These are phyloP conservation scores for Scelioninae gen. 1 DNA, from an alignment of 2,888 invertebrate genomes.

Conservation along the genomic window DNA sequence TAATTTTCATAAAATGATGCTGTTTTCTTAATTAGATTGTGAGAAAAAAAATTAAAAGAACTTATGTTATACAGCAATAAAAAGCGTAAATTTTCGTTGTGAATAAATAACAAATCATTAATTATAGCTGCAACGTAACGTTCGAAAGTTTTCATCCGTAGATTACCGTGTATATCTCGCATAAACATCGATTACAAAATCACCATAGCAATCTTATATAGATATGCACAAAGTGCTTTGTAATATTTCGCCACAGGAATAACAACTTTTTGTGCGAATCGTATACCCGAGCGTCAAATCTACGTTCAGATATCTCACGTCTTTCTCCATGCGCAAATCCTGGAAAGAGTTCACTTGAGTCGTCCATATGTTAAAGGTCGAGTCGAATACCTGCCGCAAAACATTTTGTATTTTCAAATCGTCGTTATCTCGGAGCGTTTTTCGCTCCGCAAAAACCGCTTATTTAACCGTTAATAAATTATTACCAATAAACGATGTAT, in stretches of 20 bases:
- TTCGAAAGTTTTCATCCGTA: constrained; percentile 9
- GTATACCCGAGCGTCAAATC: constrained; percentile 16
- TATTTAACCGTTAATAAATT: constrained; percentile 59
- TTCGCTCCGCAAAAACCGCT: constrained; percentile 40
- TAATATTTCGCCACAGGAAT: constrained; percentile 45
- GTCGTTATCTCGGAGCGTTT: constrained; percentile 28
- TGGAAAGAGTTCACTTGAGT: constrained; percentile 38
- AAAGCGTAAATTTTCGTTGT: too few species aligned
- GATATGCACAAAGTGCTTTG: constrained; percentile 38
- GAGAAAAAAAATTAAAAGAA: too few species aligned
- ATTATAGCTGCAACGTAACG: too few species aligned
- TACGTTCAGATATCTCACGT: constrained; percentile 30
- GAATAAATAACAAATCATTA: too few species aligned
- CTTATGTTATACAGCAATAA: too few species aligned
- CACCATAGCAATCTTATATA: constrained; percentile 39
- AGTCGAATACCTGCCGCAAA: constrained; percentile 12
- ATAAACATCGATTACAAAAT: constrained; percentile 58
- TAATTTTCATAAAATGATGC: too few species aligned
- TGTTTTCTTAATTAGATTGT: too few species aligned
- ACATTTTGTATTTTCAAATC: not conserved
- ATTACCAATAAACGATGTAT: constrained; percentile 20
- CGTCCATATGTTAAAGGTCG: constrained; percentile 48
- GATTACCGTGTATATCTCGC: constrained; percentile 43
- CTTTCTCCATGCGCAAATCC: constrained; percentile 34
- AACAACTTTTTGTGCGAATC: constrained; percentile 50